Percentiles rank a stretch among this genome's conserved stretches.
Evolutionary conservation across 2,113 vertebrate species (phyloP).

Genomic region (Syngnathus typhle): DNA sequence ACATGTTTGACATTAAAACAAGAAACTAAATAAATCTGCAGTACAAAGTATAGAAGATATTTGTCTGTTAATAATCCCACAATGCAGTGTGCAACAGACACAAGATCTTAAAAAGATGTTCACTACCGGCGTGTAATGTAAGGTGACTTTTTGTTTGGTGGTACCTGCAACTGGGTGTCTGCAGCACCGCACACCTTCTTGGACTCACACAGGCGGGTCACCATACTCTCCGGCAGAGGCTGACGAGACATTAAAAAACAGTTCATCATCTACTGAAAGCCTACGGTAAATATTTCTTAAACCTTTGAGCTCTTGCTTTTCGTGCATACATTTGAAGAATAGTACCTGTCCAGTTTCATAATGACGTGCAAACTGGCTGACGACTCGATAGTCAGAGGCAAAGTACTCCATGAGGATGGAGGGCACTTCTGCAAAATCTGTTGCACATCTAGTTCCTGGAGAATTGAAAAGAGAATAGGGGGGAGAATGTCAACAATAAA

Average conservation of each 20-base stretch:
- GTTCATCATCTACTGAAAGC: neutral
- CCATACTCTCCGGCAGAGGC: constrained; percentile 87
- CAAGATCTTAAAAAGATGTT: neutral
- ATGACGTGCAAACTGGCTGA: constrained; percentile 92
- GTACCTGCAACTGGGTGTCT: constrained; percentile 94
- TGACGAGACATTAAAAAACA: constrained; percentile 45
- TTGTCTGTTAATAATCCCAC: neutral
- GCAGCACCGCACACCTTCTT: constrained; percentile 94
- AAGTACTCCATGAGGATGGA: constrained; percentile 99
- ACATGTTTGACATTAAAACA: neutral
- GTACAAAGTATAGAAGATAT: neutral
- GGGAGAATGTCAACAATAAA: neutral
- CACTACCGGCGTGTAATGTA: neutral
- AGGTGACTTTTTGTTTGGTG: neutral
- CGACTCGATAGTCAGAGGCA: constrained; percentile 89
- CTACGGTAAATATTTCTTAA: neutral
- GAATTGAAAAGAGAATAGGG: constrained; percentile 19
- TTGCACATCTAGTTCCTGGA: constrained; percentile 90
- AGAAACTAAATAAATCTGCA: neutral
- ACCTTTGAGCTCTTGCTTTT: neutral
- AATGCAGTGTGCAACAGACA: neutral
- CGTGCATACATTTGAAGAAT: neutral
- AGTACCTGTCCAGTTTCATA: constrained; percentile 93
- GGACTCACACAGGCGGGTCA: constrained; percentile 89
- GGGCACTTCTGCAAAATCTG: constrained; percentile 96